Evolutionary conservation across 1,140 invertebrate species (phyloP).

Genomic region (Pseudomyrmex pallidus): DNA sequence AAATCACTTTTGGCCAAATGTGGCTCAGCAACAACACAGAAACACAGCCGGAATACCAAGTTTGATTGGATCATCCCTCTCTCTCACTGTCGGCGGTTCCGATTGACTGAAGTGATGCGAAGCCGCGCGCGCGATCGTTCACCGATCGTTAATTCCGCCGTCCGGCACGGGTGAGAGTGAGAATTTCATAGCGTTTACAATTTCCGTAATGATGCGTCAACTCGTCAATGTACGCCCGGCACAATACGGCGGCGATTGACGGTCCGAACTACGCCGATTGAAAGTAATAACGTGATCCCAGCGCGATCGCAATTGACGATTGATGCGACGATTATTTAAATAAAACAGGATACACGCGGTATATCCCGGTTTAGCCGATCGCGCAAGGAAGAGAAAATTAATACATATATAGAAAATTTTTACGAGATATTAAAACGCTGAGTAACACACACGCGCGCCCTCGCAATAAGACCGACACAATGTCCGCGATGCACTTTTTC

Average conservation of each 20-base stretch:
- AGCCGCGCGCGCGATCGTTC: neutral
- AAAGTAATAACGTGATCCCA: conserved; percentile 22
- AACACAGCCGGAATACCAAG: conserved; percentile 33
- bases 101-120: conserved; percentile 10
- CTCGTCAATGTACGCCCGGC: conserved; percentile 24
- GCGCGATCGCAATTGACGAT: conserved; percentile 15
- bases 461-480: neutral
- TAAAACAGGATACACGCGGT: too few relatives aligned
- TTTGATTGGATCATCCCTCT: conserved; percentile 28
- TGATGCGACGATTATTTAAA: conserved; percentile 40
- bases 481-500: neutral
- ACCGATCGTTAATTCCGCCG: neutral
- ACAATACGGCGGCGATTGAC: conserved; percentile 41
- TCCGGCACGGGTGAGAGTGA: neutral
- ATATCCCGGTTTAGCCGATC: too few relatives aligned
- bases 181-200: conserved; percentile 42
- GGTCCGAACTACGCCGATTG: conserved; percentile 33
- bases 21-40: neutral
- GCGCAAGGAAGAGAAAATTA: too few relatives aligned
- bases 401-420: too few relatives aligned
- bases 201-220: conserved; percentile 66
- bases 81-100: neutral
- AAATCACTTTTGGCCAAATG: conserved; percentile 58
- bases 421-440: too few relatives aligned
- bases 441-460: neutral